phyloP scores from a whole-genome alignment of 2,888 invertebrate species.

The Caenorhabditis virilis region DNA sequence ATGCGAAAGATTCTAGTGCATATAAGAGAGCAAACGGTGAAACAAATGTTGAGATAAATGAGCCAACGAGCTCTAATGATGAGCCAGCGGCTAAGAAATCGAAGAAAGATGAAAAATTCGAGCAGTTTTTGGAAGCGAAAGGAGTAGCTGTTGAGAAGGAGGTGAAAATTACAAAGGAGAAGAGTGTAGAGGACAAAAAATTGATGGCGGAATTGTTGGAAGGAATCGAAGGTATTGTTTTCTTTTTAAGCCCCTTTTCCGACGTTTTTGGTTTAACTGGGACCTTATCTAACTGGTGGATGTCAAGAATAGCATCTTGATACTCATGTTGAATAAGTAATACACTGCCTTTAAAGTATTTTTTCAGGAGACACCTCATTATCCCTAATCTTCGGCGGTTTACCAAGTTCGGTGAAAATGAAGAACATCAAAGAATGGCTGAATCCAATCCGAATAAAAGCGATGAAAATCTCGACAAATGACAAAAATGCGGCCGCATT shows the following conservation, averaged over 20 bases:
- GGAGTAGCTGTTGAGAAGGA: constrained; percentile 70
- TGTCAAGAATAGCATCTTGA: too few species aligned
- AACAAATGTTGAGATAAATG: constrained; percentile 5
- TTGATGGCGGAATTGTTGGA: constrained; percentile 46
- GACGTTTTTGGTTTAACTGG: constrained; percentile 1
- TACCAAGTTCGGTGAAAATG: constrained; percentile 57
- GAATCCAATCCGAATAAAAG: constrained; percentile 61
- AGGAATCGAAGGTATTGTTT: constrained; percentile 49
- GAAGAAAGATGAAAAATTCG: constrained; percentile 79
- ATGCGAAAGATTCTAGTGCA: constrained; percentile 76
- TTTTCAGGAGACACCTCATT: constrained; percentile 59
- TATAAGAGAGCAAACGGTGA: constrained; percentile 44
- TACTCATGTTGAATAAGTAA: too few species aligned
- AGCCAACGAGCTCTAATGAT: constrained; percentile 7
- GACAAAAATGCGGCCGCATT: constrained; percentile 47
- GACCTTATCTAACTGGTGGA: too few species aligned
- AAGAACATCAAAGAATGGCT: constrained; percentile 65
- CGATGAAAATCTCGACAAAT: constrained; percentile 48
- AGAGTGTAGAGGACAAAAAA: constrained; percentile 28
- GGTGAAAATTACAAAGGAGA: constrained; percentile 65
- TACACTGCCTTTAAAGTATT: too few species aligned
- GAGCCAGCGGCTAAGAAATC: constrained; percentile 34
- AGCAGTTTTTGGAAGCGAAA: constrained; percentile 87
- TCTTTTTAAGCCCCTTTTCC: background rate
- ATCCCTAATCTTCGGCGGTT: constrained; percentile 58